These are phyloP conservation scores for Tetraodon nigroviridis DNA, from an alignment of 2,113 vertebrate genomes.

Conservation along the genomic window DNA sequence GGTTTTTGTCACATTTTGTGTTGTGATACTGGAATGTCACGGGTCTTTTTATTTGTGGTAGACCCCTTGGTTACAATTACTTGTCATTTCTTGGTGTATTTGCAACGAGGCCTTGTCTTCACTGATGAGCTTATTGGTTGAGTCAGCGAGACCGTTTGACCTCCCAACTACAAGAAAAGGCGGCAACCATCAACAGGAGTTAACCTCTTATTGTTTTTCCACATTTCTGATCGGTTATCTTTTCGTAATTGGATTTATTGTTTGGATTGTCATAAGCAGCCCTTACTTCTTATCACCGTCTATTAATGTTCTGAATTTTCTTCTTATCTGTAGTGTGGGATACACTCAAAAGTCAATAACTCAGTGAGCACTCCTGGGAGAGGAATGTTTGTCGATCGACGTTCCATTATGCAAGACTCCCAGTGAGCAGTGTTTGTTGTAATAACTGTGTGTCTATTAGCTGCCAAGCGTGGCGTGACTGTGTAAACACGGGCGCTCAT, in stretches of 20 bases:
- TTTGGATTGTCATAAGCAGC: neutral
- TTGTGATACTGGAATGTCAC: no score
- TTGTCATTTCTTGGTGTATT: slow-evolving; percentile 10
- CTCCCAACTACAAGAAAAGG: slow-evolving; percentile 17
- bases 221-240: neutral
- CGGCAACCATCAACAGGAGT: neutral
- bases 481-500: slow-evolving; percentile 51
- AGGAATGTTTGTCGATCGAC: slow-evolving; percentile 34
- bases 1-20: neutral
- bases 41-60: neutral
- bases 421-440: slow-evolving; percentile 37
- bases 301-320: neutral
- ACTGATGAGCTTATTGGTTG: slow-evolving; percentile 10
- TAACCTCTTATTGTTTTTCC: slow-evolving; percentile 1
- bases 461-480: slow-evolving; percentile 31
- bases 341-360: no score
- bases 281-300: neutral
- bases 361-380: no score
- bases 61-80: neutral
- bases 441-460: slow-evolving; percentile 29
- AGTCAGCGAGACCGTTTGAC: slow-evolving; percentile 53
- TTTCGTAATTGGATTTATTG: neutral
- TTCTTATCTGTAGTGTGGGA: no score
- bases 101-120: neutral
- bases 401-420: slow-evolving; percentile 30